Base-by-base conservation (phyloP, 2,113 vertebrate genomes). In the Oplegnathus fasciatus region DNA sequence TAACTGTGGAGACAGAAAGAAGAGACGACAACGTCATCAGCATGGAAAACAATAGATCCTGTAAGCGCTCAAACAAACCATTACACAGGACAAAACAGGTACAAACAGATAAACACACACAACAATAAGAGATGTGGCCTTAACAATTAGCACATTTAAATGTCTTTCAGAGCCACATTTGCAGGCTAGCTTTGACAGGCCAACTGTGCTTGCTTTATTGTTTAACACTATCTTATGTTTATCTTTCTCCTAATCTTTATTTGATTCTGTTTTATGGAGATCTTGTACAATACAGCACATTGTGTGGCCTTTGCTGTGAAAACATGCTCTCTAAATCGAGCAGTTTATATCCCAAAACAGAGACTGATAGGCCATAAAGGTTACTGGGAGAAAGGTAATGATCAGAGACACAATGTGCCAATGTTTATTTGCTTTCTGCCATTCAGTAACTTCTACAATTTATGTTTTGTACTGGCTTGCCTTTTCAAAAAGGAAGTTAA, bases 1-100 rank as follows among this genome's bases (percentile, higher is more conserved):
- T 99, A 99, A 94, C 98, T 99, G 91, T 3, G 52, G 75, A 87
- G 46, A 81, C 24, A 52, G 34, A 88, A 7, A 46, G 67, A 26
- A 86, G 30, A 76, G 64, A 79, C 0, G 0, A 2, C 30, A 42
- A 24, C 1, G 0, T 57, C 40, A 42, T 40, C 15, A 82, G 18
- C 46, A 24, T 46, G 14, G 11, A 48, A 60, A 62, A 74, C 22
- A 62, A 78, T n/a, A 81, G 13, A 22, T 34, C 17, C 13, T 70
- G 20, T 28, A 22, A 37, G 6, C 0, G 34, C 22, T 44, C 6
- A 32, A 55, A 65, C 22, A 62, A n/a, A 61, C 40, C 13, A 70
- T 1, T 3, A 66, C 18, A 77, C 14, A 54, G 30, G 26, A 50
- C 42, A 37, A 64, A 70, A 50, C 13, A n/a, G 26, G 68, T 6